Conservation (phyloP, 2,797 vertebrate species). For the Pantherophis vulpinus region DNA sequence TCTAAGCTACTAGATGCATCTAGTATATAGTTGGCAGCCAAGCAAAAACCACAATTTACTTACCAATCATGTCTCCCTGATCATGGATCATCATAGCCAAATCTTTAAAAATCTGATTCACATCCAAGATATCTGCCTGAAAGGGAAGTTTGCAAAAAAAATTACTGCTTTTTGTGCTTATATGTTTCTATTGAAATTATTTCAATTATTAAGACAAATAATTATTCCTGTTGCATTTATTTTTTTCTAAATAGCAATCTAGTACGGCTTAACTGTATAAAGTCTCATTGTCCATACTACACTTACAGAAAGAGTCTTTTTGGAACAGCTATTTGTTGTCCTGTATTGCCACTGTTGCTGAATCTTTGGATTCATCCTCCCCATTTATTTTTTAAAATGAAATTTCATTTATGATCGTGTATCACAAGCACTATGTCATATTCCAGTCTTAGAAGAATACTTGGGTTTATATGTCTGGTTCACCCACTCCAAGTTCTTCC, state of each 20-base stretch:
- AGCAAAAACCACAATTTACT: slow-evolving; percentile 52
- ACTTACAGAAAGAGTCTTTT: neutral
- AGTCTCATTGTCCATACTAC: neutral
- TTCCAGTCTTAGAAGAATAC: neutral
- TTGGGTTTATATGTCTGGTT: neutral
- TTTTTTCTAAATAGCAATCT: neutral
- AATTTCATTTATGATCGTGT: neutral
- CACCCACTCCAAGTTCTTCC: neutral
- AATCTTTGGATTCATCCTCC: neutral
- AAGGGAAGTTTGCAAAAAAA: slow-evolving; percentile 46
- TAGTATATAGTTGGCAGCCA: neutral
- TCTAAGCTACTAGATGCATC: neutral
- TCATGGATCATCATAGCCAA: slow-evolving; percentile 98
- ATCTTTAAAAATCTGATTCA: slow-evolving; percentile 99
- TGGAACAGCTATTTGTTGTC: neutral
- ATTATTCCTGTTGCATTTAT: neutral
- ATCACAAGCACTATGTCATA: neutral
- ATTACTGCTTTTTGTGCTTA: slow-evolving; percentile 28
- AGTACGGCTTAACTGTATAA: neutral
- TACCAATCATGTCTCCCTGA: slow-evolving; percentile 96
- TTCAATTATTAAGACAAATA: neutral
- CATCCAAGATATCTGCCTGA: slow-evolving; percentile 95
- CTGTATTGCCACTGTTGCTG: neutral
- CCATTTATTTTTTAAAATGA: neutral
- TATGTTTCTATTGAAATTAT: neutral